These are phyloP conservation scores for Drosophila suboccidentalis DNA, from an alignment of 2,888 invertebrate species.

Conservation along the genomic window DNA sequence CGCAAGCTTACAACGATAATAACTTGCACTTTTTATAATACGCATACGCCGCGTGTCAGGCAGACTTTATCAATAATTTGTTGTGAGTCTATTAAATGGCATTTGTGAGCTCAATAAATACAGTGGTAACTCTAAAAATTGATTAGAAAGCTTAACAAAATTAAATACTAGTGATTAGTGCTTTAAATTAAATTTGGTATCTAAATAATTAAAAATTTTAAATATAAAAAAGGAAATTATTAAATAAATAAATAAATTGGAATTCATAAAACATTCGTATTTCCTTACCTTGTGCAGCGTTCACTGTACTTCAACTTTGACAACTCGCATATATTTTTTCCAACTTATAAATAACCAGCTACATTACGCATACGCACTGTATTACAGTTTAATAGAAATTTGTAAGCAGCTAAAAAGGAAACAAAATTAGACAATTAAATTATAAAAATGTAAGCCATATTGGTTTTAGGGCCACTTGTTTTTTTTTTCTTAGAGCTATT, in stretches of 20 bases:
- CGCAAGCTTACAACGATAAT: conserved; percentile 24
- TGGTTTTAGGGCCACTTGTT: neutral
- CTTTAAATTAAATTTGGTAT: neutral
- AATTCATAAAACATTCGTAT: too few species aligned
- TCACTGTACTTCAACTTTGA: too few species aligned
- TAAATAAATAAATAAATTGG: too few species aligned
- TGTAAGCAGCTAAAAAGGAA: neutral
- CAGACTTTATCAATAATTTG: neutral
- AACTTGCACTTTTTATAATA: conserved; percentile 14
- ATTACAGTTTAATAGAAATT: neutral
- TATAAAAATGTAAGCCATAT: neutral
- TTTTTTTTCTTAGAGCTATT: neutral
- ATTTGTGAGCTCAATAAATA: neutral
- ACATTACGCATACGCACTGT: conserved; percentile 11
- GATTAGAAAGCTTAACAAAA: neutral
- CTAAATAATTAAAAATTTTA: neutral
- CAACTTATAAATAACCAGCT: too few species aligned
- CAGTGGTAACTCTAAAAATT: neutral
- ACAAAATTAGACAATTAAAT: neutral
- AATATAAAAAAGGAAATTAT: too few species aligned
- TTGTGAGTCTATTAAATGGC: neutral
- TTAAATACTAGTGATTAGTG: too few species aligned
- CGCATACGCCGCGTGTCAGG: conserved; percentile 25
- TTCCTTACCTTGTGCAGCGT: too few species aligned
- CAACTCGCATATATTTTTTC: too few species aligned